Percentiles rank a stretch among this genome's conserved stretches.
phyloP scores from a whole-genome alignment of 2,797 vertebrate species.

The Coilia nasus region DNA sequence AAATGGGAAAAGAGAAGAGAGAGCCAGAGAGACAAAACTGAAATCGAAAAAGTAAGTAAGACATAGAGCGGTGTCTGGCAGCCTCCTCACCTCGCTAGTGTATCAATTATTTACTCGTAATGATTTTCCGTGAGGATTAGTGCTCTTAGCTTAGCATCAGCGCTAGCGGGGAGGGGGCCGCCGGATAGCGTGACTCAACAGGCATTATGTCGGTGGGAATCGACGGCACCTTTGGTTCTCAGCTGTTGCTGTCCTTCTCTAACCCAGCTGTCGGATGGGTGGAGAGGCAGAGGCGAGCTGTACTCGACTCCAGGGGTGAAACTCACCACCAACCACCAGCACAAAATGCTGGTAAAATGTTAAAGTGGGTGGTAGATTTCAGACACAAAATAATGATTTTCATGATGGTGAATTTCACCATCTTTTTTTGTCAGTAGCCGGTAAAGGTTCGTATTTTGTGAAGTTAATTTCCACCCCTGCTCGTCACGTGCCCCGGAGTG shows the following conservation, averaged over 20 bases:
- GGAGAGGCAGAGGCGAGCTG: neutral
- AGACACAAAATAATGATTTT: too few relatives aligned
- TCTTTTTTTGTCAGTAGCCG: too few relatives aligned
- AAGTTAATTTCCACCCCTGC: too few relatives aligned
- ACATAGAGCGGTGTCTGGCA: neutral
- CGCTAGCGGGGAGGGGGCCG: conserved; percentile 49
- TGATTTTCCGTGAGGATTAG: conserved; percentile 62
- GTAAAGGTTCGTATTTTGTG: too few relatives aligned
- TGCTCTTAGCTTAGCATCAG: conserved; percentile 52
- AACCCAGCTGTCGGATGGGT: neutral
- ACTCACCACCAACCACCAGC: too few relatives aligned
- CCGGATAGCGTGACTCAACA: conserved; percentile 48
- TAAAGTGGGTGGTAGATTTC: too few relatives aligned
- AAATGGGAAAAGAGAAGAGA: conserved; percentile 6
- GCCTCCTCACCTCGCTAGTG: conserved; percentile 16
- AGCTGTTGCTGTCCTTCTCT: neutral
- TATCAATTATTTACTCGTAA: conserved; percentile 65
- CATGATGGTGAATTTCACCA: too few relatives aligned
- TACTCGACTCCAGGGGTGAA: too few relatives aligned
- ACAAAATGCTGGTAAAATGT: too few relatives aligned
- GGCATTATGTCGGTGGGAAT: conserved; percentile 13
- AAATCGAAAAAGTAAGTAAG: neutral
- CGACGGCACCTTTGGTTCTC: conserved; percentile 23
- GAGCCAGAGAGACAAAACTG: neutral
- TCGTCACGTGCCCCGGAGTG: neutral